Percentiles rank a stretch among this genome's conserved stretches.
phyloP scores from a whole-genome alignment of 2,888 invertebrate species.

The Thysanoteuthis rhombus region DNA sequence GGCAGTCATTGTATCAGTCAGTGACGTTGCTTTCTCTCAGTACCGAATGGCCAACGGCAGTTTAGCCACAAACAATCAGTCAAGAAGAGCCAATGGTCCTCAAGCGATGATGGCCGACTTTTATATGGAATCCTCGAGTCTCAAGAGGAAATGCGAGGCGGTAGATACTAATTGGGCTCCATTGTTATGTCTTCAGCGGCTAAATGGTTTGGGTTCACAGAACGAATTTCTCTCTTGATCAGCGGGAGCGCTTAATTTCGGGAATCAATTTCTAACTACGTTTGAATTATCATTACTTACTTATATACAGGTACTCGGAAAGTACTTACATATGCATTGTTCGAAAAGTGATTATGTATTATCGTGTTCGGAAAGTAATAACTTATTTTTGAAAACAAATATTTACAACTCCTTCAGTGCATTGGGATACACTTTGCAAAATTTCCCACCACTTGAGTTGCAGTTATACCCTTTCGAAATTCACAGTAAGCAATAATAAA shows the following conservation, averaged over 20 bases:
- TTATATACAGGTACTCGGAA: background rate
- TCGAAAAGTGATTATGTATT: no score
- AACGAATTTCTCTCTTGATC: background rate
- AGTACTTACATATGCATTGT: no score
- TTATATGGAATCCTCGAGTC: background rate
- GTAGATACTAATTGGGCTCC: background rate
- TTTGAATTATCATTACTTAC: background rate
- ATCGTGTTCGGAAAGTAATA: no score
- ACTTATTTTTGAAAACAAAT: no score
- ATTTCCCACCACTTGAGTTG: no score
- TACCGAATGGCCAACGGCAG: background rate
- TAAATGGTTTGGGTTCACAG: background rate
- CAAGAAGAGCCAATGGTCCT: background rate
- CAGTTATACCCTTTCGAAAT: no score
- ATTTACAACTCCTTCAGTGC: no score
- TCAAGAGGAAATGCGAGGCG: background rate
- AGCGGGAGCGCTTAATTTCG: background rate
- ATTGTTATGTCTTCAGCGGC: background rate
- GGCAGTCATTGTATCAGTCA: no score
- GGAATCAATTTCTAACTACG: background rate
- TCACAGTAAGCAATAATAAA: no score
- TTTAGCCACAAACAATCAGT: background rate
- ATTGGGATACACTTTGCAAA: no score
- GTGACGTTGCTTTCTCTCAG: no score
- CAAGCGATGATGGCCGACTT: background rate